A percentile compares a stretch with the other conserved stretches of the same genome.
Conservation (phyloP, 2,888 invertebrate species). For the Chymomyza procnemis region DNA sequence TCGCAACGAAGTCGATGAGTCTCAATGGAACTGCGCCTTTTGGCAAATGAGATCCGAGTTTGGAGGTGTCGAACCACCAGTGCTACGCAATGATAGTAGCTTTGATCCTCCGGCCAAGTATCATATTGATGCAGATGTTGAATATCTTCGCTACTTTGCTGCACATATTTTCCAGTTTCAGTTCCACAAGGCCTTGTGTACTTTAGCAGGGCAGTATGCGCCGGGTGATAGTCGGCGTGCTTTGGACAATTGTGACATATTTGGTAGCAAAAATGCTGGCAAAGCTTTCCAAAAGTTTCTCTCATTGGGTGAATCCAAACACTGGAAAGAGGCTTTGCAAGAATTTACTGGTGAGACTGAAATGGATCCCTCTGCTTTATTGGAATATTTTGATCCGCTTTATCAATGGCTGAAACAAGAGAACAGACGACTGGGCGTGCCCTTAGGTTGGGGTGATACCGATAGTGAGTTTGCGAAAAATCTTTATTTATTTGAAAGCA, state of each 20-base stretch:
- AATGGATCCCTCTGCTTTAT: slow-evolving; percentile 87
- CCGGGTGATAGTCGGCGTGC: slow-evolving; percentile 74
- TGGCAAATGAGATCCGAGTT: slow-evolving; percentile 83
- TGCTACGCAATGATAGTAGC: slow-evolving; percentile 82
- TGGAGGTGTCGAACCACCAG: slow-evolving; percentile 84
- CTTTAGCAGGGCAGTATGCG: slow-evolving; percentile 87
- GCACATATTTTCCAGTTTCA: slow-evolving; percentile 89
- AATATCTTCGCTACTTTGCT: slow-evolving; percentile 86
- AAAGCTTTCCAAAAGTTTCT: slow-evolving; percentile 84
- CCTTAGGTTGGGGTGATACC: slow-evolving; percentile 81
- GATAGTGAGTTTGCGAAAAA: slow-evolving; percentile 64
- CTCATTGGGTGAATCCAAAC: slow-evolving; percentile 84
- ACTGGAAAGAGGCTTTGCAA: slow-evolving; percentile 90
- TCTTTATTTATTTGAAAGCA: background rate
- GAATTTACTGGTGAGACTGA: slow-evolving; percentile 87
- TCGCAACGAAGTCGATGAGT: slow-evolving; percentile 81
- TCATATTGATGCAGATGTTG: slow-evolving; percentile 85
- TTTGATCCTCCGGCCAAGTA: slow-evolving; percentile 89
- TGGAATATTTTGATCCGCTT: slow-evolving; percentile 90
- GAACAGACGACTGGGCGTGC: slow-evolving; percentile 83
- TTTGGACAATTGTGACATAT: slow-evolving; percentile 89
- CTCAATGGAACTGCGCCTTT: slow-evolving; percentile 83
- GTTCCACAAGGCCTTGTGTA: slow-evolving; percentile 85
- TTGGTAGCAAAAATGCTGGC: slow-evolving; percentile 88
- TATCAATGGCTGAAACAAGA: slow-evolving; percentile 85